Base-by-base conservation (phyloP, 2,113 vertebrate species). In the Cinclus mexicanus region DNA sequence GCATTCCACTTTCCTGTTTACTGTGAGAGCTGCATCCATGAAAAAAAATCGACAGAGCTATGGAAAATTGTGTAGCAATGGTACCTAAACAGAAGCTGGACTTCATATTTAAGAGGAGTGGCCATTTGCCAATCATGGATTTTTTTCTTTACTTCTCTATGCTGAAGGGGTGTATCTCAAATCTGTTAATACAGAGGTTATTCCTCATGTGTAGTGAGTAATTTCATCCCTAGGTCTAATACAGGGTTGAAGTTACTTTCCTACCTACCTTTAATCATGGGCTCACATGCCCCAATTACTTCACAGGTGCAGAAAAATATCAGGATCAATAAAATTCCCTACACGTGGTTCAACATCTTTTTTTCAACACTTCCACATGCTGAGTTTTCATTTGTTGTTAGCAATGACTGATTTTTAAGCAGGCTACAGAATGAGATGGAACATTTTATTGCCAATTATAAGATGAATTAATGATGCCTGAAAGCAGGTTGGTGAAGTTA, bases 341-440 rank as follows among this genome's bases (percentile, higher is more conserved):
- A n/a, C 20, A 78, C 0, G 0, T 52, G 46, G 56, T 46, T 86
- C 85, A 93, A n/a, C 31, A 86, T 75, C 44, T 44, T 86, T 92
- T 92, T 93, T 75, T 47, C 63, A 90, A 33, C 21, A 35, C 46
- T 83, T 94, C 52, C 41, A 78, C 44, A 60, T 52, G 59, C 72
- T 92, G 94, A 84, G 72, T 89, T 93, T 90, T 93, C 69, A 75
- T 84, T 92, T 93, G 60, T 87, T 90, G 37, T 31, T 84, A 87
- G 49, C 14, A 92, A 49, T 89, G 69, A 57, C 52, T 86, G 44
- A 71, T 92, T 96, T 94, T 91, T 88, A 89, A 96, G 93, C 68
- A 89, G 91, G 37, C 72, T 94, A 22, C 49, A 60, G 71, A 70
- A 78, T 47, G 64, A 94, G 88, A 79, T 57, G 56, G 53, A 90